A percentile compares a stretch with the other conserved stretches of the same genome.
phyloP scores from a whole-genome alignment of 92 coral and sea anemone species.

The Umimayanthus chanpuru region DNA sequence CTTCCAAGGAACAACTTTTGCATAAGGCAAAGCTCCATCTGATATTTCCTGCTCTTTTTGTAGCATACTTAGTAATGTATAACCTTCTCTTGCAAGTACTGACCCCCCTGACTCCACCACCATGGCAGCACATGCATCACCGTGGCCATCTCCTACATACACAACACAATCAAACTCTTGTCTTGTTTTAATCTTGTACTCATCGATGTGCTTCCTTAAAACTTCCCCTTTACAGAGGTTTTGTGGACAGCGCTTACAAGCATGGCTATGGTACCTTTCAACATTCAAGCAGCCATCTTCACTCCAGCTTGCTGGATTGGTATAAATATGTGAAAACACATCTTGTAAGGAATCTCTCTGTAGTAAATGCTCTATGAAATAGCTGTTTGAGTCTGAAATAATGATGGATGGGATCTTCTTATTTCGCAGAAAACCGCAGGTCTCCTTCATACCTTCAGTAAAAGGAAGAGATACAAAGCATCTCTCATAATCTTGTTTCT shows the following conservation, averaged over 20 bases:
- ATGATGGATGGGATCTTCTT: conserved; percentile 67
- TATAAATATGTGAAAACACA: conserved; percentile 63
- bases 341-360: conserved; percentile 60
- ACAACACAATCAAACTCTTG: conserved; percentile 65
- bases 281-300: conserved; percentile 69
- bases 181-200: conserved; percentile 22
- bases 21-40: conserved; percentile 42
- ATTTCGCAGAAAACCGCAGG: conserved; percentile 61
- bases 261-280: conserved; percentile 70
- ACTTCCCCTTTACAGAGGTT: conserved; percentile 90
- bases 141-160: conserved; percentile 93
- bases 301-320: conserved; percentile 93
- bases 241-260: conserved; percentile 70
- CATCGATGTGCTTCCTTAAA: conserved; percentile 56
- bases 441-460: conserved; percentile 92
- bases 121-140: conserved; percentile 89
- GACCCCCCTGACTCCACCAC: conserved; percentile 57
- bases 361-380: conserved; percentile 82
- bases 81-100: conserved; percentile 82
- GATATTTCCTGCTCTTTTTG: conserved; percentile 41
- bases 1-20: conserved; percentile 80
- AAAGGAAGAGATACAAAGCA: conserved; percentile 86
- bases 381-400: conserved; percentile 94
- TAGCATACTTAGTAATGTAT: conserved; percentile 62
- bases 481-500: conserved; percentile 63